A percentile compares a stretch with the other conserved stretches of the same genome.
These are phyloP conservation scores for Mamestra configurata DNA, from an alignment of 1,140 invertebrate genomes.

Conservation along the genomic window DNA sequence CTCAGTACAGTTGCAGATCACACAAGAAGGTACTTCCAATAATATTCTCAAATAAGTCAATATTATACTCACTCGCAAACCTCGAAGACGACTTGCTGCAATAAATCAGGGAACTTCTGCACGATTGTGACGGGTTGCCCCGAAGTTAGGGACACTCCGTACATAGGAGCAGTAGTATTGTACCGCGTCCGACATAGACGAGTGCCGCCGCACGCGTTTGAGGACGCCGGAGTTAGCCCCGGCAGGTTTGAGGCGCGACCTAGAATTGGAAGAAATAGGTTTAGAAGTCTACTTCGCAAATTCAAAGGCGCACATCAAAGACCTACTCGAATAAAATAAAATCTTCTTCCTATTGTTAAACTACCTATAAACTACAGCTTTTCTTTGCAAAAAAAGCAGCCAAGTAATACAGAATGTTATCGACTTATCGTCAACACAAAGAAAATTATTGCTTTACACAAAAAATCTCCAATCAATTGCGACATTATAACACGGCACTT, in stretches of 20 bases:
- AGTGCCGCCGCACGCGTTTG: conserved; percentile 89
- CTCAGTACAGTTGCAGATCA: no score
- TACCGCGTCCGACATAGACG: conserved; percentile 95
- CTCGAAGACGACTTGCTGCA: conserved; percentile 97
- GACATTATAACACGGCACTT: not conserved
- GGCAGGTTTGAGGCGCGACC: conserved; percentile 74
- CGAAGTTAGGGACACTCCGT: conserved; percentile 96
- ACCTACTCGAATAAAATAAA: no score
- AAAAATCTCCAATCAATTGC: not conserved
- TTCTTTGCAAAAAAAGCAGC: no score
- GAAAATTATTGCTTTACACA: not conserved
- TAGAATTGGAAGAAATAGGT: conserved; percentile 66
- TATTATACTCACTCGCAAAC: conserved; percentile 91
- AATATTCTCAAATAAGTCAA: not conserved
- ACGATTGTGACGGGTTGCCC: conserved; percentile 97
- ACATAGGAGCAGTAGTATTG: conserved; percentile 97
- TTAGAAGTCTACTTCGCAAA: no score
- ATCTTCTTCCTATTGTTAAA: no score
- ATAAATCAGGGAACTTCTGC: conserved; percentile 97
- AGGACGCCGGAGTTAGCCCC: conserved; percentile 61
- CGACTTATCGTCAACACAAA: no score
- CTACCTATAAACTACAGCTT: no score
- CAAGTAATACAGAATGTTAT: no score
- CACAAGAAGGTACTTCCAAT: no score
- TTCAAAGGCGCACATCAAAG: no score